A percentile compares a stretch with the other conserved stretches of the same genome.
Evolutionary conservation across 2,888 invertebrate species (phyloP).

Genomic region (Dione juno): DNA sequence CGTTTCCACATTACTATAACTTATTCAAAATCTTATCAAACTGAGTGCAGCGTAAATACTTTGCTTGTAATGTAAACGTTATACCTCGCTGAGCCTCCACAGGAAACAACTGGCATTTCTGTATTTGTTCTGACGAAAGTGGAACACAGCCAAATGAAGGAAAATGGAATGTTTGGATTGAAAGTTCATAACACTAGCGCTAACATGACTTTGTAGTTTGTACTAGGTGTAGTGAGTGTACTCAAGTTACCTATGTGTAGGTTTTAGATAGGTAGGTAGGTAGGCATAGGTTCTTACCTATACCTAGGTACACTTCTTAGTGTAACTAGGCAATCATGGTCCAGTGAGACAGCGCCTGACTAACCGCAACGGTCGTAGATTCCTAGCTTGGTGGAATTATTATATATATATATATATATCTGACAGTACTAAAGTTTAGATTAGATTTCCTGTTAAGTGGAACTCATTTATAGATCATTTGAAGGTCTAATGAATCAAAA

Average conservation of each 20-base stretch:
- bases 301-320: no score
- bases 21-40: constrained; percentile 6
- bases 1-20: neutral
- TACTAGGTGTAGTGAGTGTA: neutral
- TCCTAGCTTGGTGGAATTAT: no score
- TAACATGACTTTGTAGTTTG: constrained; percentile 11
- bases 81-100: constrained; percentile 18
- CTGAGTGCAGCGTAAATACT: constrained; percentile 11
- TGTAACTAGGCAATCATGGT: no score
- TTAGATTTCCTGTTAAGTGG: no score
- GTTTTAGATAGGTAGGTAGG: neutral
- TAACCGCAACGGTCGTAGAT: no score
- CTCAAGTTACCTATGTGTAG: neutral
- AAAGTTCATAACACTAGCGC: constrained; percentile 29
- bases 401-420: no score
- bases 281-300: no score
- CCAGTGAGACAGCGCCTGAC: no score
- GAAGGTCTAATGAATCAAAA: no score
- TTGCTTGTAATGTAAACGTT: neutral
- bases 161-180: constrained; percentile 37
- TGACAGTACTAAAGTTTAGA: no score
- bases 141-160: constrained; percentile 32
- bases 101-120: constrained; percentile 24
- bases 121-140: constrained; percentile 33
- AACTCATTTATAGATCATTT: no score